These are phyloP conservation scores for Tonatia bakeri DNA, from an alignment of 2,113 vertebrate species.

Conservation along the genomic window DNA sequence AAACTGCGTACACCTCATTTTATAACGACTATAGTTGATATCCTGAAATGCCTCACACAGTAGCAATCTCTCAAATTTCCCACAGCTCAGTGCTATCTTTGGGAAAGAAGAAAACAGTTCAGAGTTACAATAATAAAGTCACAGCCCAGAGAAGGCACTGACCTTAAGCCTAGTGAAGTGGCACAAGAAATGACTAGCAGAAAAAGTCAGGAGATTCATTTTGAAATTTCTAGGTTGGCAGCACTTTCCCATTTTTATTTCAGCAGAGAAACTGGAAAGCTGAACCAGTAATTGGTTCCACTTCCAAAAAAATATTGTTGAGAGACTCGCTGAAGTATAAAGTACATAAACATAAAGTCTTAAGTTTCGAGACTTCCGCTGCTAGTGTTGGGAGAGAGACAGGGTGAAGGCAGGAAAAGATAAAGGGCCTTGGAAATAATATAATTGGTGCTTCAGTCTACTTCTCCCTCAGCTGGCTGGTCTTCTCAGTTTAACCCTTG, in stretches of 20 bases:
- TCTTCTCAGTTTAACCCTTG: constrained; percentile 22
- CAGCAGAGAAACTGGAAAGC: not conserved
- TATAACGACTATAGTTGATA: not conserved
- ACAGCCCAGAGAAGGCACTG: not conserved
- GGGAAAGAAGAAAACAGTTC: constrained; percentile 7
- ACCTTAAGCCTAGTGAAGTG: not conserved
- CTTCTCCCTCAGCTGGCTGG: not conserved
- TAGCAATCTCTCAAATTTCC: constrained; percentile 20
- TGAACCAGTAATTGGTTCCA: not conserved
- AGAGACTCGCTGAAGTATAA: not conserved
- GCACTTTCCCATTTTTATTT: not conserved
- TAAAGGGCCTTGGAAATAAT: constrained; percentile 20
- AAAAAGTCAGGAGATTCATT: constrained; percentile 25
- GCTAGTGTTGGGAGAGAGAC: not conserved
- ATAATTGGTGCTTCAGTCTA: not conserved
- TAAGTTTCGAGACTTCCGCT: not conserved
- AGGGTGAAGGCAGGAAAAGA: not conserved
- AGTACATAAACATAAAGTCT: not conserved
- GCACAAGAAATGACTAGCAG: constrained; percentile 15
- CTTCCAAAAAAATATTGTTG: not conserved
- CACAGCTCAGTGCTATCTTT: not conserved
- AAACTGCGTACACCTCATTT: not conserved
- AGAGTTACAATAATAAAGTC: not conserved
- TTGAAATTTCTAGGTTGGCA: constrained; percentile 12
- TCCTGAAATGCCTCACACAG: not conserved